Evolutionary conservation across 2,888 invertebrate genomes (phyloP), one percentile per base, ranked within the genome.

Genomic region (Lasioglossum villosulum): DNA sequence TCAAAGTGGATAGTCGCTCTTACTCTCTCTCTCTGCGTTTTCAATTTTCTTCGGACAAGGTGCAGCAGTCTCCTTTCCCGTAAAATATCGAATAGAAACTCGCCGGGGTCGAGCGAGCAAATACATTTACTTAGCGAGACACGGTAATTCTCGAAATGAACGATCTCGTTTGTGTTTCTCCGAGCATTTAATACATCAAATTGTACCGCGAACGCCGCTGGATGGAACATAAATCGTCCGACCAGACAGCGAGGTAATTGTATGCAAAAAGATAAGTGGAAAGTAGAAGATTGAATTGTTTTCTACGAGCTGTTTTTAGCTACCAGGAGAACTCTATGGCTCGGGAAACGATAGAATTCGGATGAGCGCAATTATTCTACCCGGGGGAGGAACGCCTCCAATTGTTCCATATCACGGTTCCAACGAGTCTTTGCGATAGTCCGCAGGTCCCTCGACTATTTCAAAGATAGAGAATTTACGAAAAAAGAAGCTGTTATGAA

Each of bases 11-110:
- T 4, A 27, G 45, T 52, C n/a, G 52, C 52, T 52, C 8, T 23
- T 23, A 23, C 23, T 52, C 52, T 76, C 39, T 76, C 16, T 76
- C 48, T 76, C 79, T 70, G 81, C 78, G 37, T 83, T 87, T 87
- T 66, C 83, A 86, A 86, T 87, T 87, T 83, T 83, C 83, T 45
- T 27, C 6, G 42, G 66, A 16, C 76, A 39, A 78, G 74, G 52
- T 78, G 78, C 83, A 78, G 81, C 80, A 80, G 83, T 59, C 27
- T 27, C 74, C 74, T 79, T 56, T 56, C 3, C 70, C 48, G 52
- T 19, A 59, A 73, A 78, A 76, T 82, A 68, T 76, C 52, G 76
- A 56, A 75, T 81, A 76, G 48, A 42, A 75, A 45, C 6, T 48
- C 30, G 42, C 48, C n/a, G 6, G 27, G 30, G 52, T 78, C 73